Conservation (phyloP, 1,140 invertebrate species). For the Formica selysi region DNA sequence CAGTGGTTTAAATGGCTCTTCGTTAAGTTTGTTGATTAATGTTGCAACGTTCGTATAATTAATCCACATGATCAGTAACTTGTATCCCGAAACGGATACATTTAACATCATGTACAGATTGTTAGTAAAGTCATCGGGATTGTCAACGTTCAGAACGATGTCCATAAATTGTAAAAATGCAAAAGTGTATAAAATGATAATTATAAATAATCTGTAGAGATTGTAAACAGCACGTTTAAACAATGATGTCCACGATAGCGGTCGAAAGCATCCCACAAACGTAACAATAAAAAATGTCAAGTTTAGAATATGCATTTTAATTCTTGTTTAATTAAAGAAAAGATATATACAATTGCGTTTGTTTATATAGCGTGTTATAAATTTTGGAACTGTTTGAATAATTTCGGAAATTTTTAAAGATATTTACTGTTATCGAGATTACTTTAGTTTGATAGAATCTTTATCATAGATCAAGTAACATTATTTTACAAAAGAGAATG, state of each 20-base stretch:
- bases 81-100: constrained; percentile 41
- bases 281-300: constrained; percentile 12
- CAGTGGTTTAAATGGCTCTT: constrained; percentile 45
- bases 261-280: constrained; percentile 41
- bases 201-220: background rate
- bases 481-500: background rate
- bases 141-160: constrained; percentile 21
- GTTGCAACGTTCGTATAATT: constrained; percentile 42
- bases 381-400: background rate
- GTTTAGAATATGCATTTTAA: constrained; percentile 36
- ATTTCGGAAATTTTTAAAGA: background rate
- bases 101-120: constrained; percentile 69
- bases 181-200: constrained; percentile 2
- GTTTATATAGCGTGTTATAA: background rate
- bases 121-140: constrained; percentile 64
- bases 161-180: constrained; percentile 39
- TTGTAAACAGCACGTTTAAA: constrained; percentile 20
- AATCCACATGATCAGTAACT: constrained; percentile 51
- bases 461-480: background rate
- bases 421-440: background rate
- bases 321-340: background rate
- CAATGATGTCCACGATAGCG: constrained; percentile 23
- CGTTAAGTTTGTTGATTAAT: constrained; percentile 9
- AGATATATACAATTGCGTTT: background rate
- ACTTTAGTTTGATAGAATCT: background rate